Evolutionary conservation across 1,140 invertebrate species (phyloP), one percentile per base, ranked within the genome.

Genomic region (Yoshiicerus persimilis): DNA sequence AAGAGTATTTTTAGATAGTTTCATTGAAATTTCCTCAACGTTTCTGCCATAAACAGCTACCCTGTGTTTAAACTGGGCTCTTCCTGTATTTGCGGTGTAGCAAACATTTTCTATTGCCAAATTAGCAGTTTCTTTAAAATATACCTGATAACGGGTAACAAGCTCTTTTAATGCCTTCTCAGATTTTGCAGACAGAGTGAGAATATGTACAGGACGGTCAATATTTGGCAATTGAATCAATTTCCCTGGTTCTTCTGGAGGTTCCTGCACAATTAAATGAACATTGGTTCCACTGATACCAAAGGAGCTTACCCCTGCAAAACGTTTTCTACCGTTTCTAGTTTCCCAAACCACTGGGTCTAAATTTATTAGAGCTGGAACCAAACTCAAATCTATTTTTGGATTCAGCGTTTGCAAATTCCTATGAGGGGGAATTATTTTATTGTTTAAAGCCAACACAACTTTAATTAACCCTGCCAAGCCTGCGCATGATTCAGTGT

Each of bases 401-500:
- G 84, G 84, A 30, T 88, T 88, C n/a, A 88, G 36, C 9, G n/a
- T 88, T 38, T 88, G 38, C 13, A 88, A 32, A 62, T 86, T 77
- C 25, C 70, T 16, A 62, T 88, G 87, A 9, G 84, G 62, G 3
- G 87, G 87, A 4, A 88, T 88, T 1, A 8, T 20, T 11, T 38
- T 11, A 56, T 88, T 20, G n/a, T 86, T 34, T 10, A 88, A 6
- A 9, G 83, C 84, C 23, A 88, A 38, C 4, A 86, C 66, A 16
- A 86, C 75, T 86, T 88, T 88, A 27, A 88, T 83, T 25, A 89
- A 9, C 6, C 88, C 85, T 0, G 85, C 47, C 4, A 89, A n/a
- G 25, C 88, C 88, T 6, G 93, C 93, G 56, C 93, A 93, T 91
- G 88, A 64, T 38, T 95, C 94, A n/a, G 94, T 92, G 88, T 95